Base-by-base conservation (phyloP, 2,797 vertebrate species). In the Acrossocheilus wenchowensis region DNA sequence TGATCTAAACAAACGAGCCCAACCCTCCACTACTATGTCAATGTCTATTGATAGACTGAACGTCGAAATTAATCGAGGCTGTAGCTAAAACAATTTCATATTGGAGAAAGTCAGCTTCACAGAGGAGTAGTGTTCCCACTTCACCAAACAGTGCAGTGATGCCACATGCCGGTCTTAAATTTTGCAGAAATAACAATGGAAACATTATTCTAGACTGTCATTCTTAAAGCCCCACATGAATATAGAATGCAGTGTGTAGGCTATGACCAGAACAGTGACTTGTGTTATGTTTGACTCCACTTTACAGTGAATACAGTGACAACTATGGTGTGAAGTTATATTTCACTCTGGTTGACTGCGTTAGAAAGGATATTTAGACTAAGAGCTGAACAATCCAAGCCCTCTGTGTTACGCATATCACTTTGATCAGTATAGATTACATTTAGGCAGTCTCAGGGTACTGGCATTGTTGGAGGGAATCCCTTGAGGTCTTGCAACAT, bases 231-330 rank as follows among this genome's bases (percentile, higher is more conserved):
- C 69, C 69, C 77, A 77, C 87, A 62, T 36, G 52, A 45, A 82
- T 60, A 43, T 62, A 90, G 85, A 88, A 88, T 87, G 82, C 26
- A 75, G 34, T 50, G 79, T 71, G 87, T 88, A 83, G 82, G 89
- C 39, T 71, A 8, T 17, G 69, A 34, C 23, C 66, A 26, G 54
- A 78, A 64, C 52, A 78, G 41, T 81, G 68, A 23, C 60, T 11
- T 64, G 52, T 54, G 39, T 84, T 81, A 85, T 87, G 54, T 80
- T 57, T 77, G 26, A 81, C 71, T 54, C 26, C 14, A 60, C 11
- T 50, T 50, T 77, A 84, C 30, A 64, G 34, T 26, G 30, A 83
- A 77, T 41, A 62, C 43, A 80, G 26, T 19, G 21, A 50, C 30
- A 50, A 39, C 60, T 77, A 26, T 26, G 43, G 14, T 39, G 12